These are phyloP conservation scores for Zeugodacus cucurbitae DNA, from an alignment of 1,140 invertebrate genomes.

Conservation along the genomic window DNA sequence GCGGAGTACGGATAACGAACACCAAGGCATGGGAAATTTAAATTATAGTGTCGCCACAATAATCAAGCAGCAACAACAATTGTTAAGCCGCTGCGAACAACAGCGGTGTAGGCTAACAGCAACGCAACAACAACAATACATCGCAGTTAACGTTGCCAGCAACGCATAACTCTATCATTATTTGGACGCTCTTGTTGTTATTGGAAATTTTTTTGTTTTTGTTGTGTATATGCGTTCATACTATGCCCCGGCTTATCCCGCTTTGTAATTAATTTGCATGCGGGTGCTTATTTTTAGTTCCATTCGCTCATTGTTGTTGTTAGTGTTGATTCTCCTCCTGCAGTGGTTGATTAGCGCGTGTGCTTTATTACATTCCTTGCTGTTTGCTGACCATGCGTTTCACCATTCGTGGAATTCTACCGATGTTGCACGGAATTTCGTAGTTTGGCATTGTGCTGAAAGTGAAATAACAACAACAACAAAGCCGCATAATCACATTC, in stretches of 20 bases:
- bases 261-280: neutral
- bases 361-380: neutral
- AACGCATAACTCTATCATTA: neutral
- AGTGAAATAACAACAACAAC: neutral
- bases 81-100: neutral
- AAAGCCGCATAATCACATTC: neutral
- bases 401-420: neutral
- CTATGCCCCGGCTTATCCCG: neutral
- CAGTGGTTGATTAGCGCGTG: neutral
- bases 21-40: constrained; percentile 18
- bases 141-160: neutral
- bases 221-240: too few species aligned
- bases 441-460: neutral
- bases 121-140: neutral
- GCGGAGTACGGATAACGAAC: neutral
- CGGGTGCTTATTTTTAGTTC: neutral
- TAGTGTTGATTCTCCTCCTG: neutral
- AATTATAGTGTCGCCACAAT: constrained; percentile 20
- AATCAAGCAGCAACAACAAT: neutral
- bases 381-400: neutral
- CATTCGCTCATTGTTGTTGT: neutral
- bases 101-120: neutral
- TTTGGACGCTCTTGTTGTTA: neutral
- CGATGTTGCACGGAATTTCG: neutral
- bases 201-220: too few species aligned